A percentile compares a stretch with the other conserved stretches of the same genome.
These are phyloP conservation scores for Trichonephila clavata DNA, from an alignment of 1,140 invertebrate genomes.

Conservation along the genomic window DNA sequence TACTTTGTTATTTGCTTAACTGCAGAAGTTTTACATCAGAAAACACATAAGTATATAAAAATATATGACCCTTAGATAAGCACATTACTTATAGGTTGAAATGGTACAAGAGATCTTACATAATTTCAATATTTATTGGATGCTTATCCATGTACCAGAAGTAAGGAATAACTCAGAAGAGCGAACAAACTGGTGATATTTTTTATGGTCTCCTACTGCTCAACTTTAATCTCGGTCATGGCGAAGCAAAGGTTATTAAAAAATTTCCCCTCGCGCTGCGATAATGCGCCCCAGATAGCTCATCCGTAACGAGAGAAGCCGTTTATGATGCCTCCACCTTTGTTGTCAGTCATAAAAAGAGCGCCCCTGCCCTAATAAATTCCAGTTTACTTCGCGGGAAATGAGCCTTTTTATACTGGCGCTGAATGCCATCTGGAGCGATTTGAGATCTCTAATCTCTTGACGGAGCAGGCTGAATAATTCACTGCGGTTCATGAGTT, in stretches of 20 bases:
- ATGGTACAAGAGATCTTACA: no score
- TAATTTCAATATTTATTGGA: no score
- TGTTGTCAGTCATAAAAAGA: conserved; percentile 2
- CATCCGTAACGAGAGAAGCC: not conserved
- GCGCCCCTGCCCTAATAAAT: not conserved
- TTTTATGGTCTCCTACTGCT: not conserved
- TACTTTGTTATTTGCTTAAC: no score
- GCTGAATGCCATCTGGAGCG: no score
- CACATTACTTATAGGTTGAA: no score
- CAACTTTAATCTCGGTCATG: not conserved
- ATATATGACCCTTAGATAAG: no score
- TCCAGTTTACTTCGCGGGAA: not conserved
- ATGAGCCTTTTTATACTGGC: not conserved
- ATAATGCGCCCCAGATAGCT: not conserved
- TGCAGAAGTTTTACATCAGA: no score
- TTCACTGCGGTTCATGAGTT: no score
- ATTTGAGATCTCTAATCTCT: no score
- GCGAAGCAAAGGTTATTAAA: not conserved
- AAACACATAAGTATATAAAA: no score
- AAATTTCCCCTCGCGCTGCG: no score
- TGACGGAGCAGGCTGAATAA: no score
- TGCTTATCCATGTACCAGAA: not conserved
- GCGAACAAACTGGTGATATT: not conserved
- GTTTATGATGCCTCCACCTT: not conserved
- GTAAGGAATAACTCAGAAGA: not conserved